phyloP scores from a whole-genome alignment of 1,140 invertebrate species.

The Trypoxylus dichotomus region DNA sequence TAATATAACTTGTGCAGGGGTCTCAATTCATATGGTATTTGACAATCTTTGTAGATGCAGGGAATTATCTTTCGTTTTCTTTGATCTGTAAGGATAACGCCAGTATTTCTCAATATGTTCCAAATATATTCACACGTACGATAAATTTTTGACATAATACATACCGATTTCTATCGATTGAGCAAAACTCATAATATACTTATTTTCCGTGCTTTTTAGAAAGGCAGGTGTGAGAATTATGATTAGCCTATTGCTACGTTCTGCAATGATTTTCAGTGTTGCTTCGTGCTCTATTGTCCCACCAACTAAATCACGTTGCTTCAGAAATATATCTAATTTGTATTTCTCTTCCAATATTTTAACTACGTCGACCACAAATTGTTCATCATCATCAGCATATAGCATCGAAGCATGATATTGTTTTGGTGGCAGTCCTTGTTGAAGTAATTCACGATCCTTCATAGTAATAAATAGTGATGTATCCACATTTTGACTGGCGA shows the following conservation, averaged over 20 bases:
- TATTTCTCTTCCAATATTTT: constrained; percentile 63
- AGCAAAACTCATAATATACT: constrained; percentile 72
- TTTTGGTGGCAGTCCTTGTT: constrained; percentile 57
- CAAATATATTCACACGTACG: neutral
- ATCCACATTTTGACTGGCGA: constrained; percentile 9
- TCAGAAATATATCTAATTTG: constrained; percentile 67
- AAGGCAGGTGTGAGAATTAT: constrained; percentile 73
- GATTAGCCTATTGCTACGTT: constrained; percentile 72
- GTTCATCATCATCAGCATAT: constrained; percentile 68
- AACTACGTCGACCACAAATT: constrained; percentile 64
- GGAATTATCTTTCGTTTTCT: constrained; percentile 66
- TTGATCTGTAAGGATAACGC: constrained; percentile 56
- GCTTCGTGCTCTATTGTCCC: constrained; percentile 71
- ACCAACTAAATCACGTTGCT: constrained; percentile 67
- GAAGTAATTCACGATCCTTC: constrained; percentile 59
- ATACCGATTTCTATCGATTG: constrained; percentile 74
- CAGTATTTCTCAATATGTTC: no score
- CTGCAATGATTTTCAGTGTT: constrained; percentile 70
- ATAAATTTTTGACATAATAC: constrained; percentile 37
- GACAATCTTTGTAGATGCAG: constrained; percentile 62
- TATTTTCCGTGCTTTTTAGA: constrained; percentile 67
- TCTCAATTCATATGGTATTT: constrained; percentile 61
- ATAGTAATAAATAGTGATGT: constrained; percentile 45
- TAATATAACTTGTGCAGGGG: constrained; percentile 62
- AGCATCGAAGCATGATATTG: constrained; percentile 72